phyloP scores from a whole-genome alignment of 2,113 vertebrate species.

The Puffinus mauretanicus region DNA sequence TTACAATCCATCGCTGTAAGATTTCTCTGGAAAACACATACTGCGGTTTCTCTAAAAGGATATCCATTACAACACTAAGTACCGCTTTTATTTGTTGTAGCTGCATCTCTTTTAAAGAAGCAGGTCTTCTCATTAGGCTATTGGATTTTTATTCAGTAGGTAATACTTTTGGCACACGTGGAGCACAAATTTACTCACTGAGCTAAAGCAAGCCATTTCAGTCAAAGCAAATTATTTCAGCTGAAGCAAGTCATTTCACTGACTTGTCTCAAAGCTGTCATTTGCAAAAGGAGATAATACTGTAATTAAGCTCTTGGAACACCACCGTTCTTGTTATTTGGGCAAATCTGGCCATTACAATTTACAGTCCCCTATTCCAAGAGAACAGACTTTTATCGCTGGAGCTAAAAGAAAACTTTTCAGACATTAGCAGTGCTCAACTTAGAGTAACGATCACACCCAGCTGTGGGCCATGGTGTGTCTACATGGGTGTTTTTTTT shows the following conservation, averaged over 20 bases:
- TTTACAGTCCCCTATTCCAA: background rate
- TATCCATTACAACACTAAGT: background rate
- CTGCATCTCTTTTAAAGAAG: background rate
- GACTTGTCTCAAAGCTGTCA: background rate
- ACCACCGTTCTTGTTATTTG: background rate
- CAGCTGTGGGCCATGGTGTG: background rate
- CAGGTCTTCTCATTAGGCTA: background rate
- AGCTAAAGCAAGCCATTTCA: background rate
- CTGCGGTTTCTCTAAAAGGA: background rate
- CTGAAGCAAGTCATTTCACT: background rate
- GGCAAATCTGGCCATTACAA: background rate
- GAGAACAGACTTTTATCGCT: background rate
- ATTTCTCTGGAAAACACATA: conserved; percentile 28
- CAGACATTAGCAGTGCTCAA: background rate
- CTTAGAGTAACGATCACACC: background rate
- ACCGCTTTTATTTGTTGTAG: background rate
- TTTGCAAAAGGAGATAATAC: conserved; percentile 20
- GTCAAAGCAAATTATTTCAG: background rate
- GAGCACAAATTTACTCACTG: background rate
- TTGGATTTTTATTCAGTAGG: background rate
- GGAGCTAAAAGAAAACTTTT: background rate
- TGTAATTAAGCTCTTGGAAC: conserved; percentile 9
- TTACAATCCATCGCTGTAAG: background rate
- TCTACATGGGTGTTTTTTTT: background rate
- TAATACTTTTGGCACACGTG: background rate